Evolutionary conservation across 1,140 invertebrate species (phyloP), one percentile per base, ranked within the genome.

Genomic region (Drosophila hydei): DNA sequence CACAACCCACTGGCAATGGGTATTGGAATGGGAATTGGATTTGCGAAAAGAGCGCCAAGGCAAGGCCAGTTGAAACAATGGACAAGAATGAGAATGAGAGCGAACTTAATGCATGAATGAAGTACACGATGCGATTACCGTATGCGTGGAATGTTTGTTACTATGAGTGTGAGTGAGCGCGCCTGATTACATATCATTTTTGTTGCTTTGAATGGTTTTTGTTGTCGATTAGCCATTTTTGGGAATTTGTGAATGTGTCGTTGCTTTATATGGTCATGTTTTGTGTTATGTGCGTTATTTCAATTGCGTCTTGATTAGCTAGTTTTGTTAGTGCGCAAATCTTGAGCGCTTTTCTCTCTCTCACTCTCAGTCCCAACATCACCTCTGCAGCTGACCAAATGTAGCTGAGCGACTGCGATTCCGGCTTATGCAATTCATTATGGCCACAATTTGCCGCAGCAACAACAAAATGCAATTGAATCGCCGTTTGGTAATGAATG

Each of bases 401-500:
- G 78, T 73, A 73, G 79, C 67, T 78, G 71, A 83, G 79, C 67
- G 73, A 70, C 79, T 87, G 79, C 65, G 62, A 87, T 80, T 85
- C 71, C 77, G 65, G 51, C 81, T 88, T 88, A 87, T 87, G 81
- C 75, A 87, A 87, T 87, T 87, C 56, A 80, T 85, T 87, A 85
- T 85, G 81, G 70, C 74, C 69, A 77, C 58, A 80, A 62, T 81
- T 77, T 73, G 63, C 78, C 54, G n/a, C 61, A 74, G 19, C 62
- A 73, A 60, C 51, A 55, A 38, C 45, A 42, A 38, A 75, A 56
- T 87, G 83, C 81, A 88, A 87, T 85, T 87, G 81, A 85, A 87
- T 77, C 63, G 80, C 18, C 76, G 72, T 85, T 85, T 87, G 81
- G 77, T 81, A 80, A 81, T 80, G 79, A 81, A 81, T 77, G 70